Percentiles rank a stretch among this genome's conserved stretches.
Conservation (phyloP, 2,113 vertebrate species). For the Cynoglossus semilaevis region DNA sequence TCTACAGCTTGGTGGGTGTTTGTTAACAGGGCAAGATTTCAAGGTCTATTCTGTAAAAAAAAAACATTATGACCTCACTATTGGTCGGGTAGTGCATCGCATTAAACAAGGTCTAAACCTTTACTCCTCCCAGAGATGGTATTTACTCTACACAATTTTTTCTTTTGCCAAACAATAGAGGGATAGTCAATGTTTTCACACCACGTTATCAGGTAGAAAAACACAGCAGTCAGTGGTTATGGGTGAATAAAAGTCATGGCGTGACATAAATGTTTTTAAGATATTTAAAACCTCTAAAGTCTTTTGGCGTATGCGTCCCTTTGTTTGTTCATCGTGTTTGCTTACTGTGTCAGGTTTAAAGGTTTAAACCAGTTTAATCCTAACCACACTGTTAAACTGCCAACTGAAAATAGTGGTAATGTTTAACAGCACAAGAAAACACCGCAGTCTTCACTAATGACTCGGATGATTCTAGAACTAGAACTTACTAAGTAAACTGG, state of each 20-base stretch:
- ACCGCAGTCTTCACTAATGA: too few species aligned
- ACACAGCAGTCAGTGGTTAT: background rate
- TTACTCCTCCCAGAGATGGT: too few species aligned
- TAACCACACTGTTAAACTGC: constrained; percentile 23
- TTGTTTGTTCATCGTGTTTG: constrained; percentile 13
- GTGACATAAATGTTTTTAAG: too few species aligned
- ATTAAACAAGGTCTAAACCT: too few species aligned
- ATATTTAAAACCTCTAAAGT: too few species aligned
- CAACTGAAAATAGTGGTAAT: constrained; percentile 44
- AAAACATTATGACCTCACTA: too few species aligned
- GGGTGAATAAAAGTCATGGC: too few species aligned
- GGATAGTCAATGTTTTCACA: background rate
- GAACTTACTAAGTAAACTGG: too few species aligned
- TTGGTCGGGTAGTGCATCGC: too few species aligned
- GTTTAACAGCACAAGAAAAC: constrained; percentile 31
- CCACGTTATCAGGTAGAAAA: too few species aligned
- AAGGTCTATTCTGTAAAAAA: background rate
- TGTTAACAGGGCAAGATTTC: background rate
- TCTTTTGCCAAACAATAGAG: background rate
- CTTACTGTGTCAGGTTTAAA: constrained; percentile 21
- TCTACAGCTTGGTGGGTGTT: background rate
- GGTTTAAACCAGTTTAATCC: constrained; percentile 18
- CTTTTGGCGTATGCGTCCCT: background rate
- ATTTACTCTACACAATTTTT: too few species aligned
- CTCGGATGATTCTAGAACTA: too few species aligned